Conservation (phyloP, 2,113 vertebrate genomes). For the Lophura nycthemera region DNA sequence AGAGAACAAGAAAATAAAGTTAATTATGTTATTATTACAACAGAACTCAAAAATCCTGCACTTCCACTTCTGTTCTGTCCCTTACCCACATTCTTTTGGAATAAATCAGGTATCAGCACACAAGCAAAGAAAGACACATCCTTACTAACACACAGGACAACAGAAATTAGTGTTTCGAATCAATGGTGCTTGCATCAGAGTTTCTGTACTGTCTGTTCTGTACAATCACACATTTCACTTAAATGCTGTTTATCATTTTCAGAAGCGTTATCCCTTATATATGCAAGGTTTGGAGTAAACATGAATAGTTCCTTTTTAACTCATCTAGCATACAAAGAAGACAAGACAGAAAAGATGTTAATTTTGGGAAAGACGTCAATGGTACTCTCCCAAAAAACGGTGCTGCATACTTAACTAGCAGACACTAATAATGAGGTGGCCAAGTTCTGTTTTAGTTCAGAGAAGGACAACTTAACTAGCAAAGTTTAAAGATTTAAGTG, state of each 20-base stretch:
- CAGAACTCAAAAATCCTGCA: not conserved
- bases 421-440: not conserved
- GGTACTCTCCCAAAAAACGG: not conserved
- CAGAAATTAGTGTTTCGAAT: not conserved
- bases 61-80: not conserved
- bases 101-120: not conserved
- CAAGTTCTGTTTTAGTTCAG: not conserved
- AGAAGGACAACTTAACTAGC: not conserved
- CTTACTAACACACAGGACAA: not conserved
- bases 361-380: not conserved
- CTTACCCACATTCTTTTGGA: not conserved
- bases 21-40: not conserved
- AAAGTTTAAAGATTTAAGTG: not conserved
- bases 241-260: not conserved
- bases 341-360: conserved; percentile 7
- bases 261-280: not conserved
- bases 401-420: not conserved
- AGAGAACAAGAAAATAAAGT: not conserved
- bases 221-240: not conserved
- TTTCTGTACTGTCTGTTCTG: not conserved
- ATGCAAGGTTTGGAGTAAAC: conserved; percentile 8
- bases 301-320: not conserved
- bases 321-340: not conserved
- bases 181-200: not conserved
- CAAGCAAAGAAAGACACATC: not conserved